Conservation (phyloP, 2,113 vertebrate genomes). For the Tachysurus vachellii region DNA sequence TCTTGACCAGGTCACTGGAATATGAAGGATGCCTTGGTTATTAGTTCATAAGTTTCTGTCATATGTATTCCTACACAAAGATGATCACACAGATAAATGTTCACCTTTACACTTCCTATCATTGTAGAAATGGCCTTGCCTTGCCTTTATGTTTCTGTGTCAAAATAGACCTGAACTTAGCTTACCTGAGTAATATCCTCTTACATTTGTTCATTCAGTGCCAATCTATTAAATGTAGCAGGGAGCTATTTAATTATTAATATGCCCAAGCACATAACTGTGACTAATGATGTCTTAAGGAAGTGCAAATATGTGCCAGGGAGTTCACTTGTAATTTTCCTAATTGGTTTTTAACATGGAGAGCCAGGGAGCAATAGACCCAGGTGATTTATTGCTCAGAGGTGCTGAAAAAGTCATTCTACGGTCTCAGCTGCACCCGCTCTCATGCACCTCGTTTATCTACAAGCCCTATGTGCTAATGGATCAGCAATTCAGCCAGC, state of each 20-base stretch:
- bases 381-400: conserved; percentile 90
- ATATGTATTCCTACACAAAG: not conserved
- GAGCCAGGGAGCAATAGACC: conserved; percentile 72
- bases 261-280: conserved; percentile 72
- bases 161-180: conserved; percentile 32
- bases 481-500: conserved; percentile 73
- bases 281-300: conserved; percentile 84
- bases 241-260: conserved; percentile 68
- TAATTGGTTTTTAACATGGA: conserved; percentile 98
- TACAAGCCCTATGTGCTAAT: conserved; percentile 84
- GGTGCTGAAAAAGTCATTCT: conserved; percentile 78
- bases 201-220: conserved; percentile 18
- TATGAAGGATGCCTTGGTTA: conserved; percentile 29
- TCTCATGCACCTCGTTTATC: conserved; percentile 92
- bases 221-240: conserved; percentile 55
- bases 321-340: conserved; percentile 95
- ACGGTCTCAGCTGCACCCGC: conserved; percentile 85
- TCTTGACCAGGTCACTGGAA: conserved; percentile 33
- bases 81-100: not conserved
- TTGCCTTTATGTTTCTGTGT: not conserved
- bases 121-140: not conserved
- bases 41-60: not conserved
- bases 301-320: conserved; percentile 83
- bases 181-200: conserved; percentile 19
- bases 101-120: conserved; percentile 3